Evolutionary conservation across 1,140 invertebrate genomes (phyloP).

Genomic region (Temnothorax nylanderi): DNA sequence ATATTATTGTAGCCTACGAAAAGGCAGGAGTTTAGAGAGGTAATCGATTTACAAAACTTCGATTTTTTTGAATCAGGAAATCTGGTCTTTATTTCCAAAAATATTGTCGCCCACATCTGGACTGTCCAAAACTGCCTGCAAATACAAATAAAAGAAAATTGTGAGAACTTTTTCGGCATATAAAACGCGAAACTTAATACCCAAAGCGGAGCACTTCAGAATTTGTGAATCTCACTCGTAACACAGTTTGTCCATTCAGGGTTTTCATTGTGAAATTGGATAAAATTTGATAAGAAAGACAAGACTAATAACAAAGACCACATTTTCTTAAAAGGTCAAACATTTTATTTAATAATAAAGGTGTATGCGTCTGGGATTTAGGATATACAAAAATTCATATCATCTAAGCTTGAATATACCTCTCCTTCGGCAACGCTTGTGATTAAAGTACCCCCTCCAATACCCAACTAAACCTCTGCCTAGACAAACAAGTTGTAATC

Average conservation of each 20-base stretch:
- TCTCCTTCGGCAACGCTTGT: slow-evolving; percentile 90
- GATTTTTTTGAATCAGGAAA: slow-evolving; percentile 84
- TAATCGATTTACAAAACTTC: slow-evolving; percentile 77
- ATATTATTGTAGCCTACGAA: slow-evolving; percentile 58
- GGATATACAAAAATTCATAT: slow-evolving; percentile 78
- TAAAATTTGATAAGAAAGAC: slow-evolving; percentile 50
- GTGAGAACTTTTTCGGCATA: slow-evolving; percentile 74
- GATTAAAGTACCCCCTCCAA: slow-evolving; percentile 92
- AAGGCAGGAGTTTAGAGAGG: slow-evolving; percentile 74
- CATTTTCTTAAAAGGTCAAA: slow-evolving; percentile 76
- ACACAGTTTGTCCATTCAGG: slow-evolving; percentile 63
- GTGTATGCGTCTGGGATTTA: slow-evolving; percentile 65
- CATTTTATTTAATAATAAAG: slow-evolving; percentile 74
- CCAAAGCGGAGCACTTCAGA: slow-evolving; percentile 32
- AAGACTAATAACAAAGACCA: slow-evolving; percentile 72
- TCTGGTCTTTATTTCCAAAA: slow-evolving; percentile 87
- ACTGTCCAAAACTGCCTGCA: slow-evolving; percentile 85
- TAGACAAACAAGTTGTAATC: slow-evolving; percentile 85
- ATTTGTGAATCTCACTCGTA: slow-evolving; percentile 30
- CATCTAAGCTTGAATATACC: slow-evolving; percentile 71
- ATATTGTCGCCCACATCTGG: slow-evolving; percentile 81
- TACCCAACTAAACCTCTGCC: slow-evolving; percentile 90
- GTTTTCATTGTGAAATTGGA: slow-evolving; percentile 60
- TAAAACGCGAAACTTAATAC: slow-evolving; percentile 74
- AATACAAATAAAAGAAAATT: slow-evolving; percentile 84